These are phyloP conservation scores for Andrena marginata DNA, from an alignment of 2,888 invertebrate species.

Conservation along the genomic window DNA sequence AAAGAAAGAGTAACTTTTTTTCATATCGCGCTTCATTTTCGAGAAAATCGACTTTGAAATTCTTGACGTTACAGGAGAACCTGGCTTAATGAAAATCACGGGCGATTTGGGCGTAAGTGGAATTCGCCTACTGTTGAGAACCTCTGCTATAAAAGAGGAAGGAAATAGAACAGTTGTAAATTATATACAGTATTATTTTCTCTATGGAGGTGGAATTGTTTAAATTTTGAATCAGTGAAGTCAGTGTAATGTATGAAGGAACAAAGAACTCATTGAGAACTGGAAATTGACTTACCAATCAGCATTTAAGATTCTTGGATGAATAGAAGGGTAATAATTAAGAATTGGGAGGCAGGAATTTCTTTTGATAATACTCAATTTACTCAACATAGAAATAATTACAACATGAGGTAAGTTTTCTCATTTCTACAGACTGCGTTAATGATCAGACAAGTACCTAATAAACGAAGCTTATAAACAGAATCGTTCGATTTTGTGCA, in stretches of 20 bases:
- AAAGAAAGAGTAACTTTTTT: no score
- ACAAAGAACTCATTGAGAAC: no score
- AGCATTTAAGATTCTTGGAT: no score
- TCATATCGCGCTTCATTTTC: no score
- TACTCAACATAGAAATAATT: conserved; percentile 6
- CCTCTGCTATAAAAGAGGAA: conserved; percentile 9
- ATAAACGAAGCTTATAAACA: not conserved
- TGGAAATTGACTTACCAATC: no score
- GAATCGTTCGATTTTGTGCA: not conserved
- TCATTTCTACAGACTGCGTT: not conserved
- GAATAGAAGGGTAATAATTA: no score
- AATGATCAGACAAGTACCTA: not conserved
- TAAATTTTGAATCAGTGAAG: conserved; percentile 22
- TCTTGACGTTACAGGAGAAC: no score
- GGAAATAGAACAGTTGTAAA: not conserved
- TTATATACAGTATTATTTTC: conserved; percentile 8
- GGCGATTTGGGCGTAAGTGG: no score
- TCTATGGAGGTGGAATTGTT: conserved; percentile 12
- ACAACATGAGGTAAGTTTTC: not conserved
- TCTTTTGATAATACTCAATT: no score
- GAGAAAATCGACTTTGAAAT: no score
- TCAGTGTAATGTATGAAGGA: not conserved
- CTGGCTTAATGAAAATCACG: no score
- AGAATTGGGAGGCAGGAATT: no score
- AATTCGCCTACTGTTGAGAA: conserved; percentile 11